Evolutionary conservation across 1,140 invertebrate genomes (phyloP).

Genomic region (Drosophila eugracilis): DNA sequence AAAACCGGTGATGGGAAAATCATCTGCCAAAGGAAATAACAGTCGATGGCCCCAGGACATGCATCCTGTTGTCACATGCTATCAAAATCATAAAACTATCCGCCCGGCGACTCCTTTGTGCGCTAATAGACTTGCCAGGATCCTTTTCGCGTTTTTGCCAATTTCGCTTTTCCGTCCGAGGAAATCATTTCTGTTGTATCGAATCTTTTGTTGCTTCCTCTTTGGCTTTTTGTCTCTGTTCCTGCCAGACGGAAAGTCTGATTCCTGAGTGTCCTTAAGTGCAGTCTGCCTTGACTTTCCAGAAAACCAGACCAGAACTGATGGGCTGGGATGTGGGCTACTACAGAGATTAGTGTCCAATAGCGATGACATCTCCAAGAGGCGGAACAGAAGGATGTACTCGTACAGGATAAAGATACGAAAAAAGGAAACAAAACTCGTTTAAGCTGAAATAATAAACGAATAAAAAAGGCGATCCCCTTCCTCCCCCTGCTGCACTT

Average conservation of each 20-base stretch:
- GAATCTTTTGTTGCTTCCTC: constrained; percentile 78
- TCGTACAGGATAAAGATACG: constrained; percentile 13
- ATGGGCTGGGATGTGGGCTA: not conserved
- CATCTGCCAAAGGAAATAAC: constrained; percentile 26
- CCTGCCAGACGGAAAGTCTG: constrained; percentile 60
- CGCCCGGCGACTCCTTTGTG: constrained; percentile 67
- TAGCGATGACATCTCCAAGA: constrained; percentile 50
- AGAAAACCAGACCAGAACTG: constrained; percentile 5
- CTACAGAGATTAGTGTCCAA: constrained; percentile 64
- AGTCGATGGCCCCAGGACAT: constrained; percentile 43
- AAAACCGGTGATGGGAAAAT: constrained; percentile 29
- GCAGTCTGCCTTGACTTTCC: constrained; percentile 50
- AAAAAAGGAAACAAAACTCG: constrained; percentile 32
- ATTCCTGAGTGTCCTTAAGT: constrained; percentile 69
- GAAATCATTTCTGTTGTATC: constrained; percentile 84
- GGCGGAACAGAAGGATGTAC: constrained; percentile 12
- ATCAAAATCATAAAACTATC: constrained; percentile 83
- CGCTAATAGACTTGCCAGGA: constrained; percentile 68
- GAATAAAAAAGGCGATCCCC: constrained; percentile 26
- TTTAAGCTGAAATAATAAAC: constrained; percentile 51
- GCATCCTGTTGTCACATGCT: constrained; percentile 69
- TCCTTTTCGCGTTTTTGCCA: constrained; percentile 65
- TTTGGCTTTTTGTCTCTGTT: constrained; percentile 48
- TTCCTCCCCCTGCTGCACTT: constrained; percentile 59
- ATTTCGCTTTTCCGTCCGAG: constrained; percentile 72